These are phyloP conservation scores for Pocillopora meandrina DNA, from an alignment of 92 coral and sea anemone genomes.

Conservation along the genomic window DNA sequence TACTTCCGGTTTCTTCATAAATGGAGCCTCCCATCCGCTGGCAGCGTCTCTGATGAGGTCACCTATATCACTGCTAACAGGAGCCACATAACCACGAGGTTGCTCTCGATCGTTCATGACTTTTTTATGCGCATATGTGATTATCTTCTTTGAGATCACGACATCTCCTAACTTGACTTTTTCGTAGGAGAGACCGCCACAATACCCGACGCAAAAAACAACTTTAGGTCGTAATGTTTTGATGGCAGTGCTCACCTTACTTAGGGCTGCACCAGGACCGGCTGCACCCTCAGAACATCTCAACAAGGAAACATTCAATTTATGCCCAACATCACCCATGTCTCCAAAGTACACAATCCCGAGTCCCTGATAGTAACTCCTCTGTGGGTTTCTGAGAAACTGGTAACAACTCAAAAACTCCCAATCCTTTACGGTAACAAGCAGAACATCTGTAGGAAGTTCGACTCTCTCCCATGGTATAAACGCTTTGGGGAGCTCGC, in stretches of 20 bases:
- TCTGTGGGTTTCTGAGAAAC: background rate
- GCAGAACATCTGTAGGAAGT: conserved; percentile 36
- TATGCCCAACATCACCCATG: conserved; percentile 16
- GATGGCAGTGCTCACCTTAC: conserved; percentile 28
- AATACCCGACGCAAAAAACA: conserved; percentile 40
- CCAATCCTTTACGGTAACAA: conserved; percentile 40
- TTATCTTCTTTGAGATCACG: conserved; percentile 39
- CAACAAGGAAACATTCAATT: conserved; percentile 40
- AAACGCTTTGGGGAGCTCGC: background rate
- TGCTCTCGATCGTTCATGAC: conserved; percentile 17
- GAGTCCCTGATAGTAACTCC: background rate
- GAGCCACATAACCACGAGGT: conserved; percentile 11
- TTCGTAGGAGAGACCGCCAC: conserved; percentile 26
- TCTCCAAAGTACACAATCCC: conserved; percentile 40
- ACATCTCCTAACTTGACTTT: conserved; percentile 57
- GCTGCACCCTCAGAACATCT: conserved; percentile 28
- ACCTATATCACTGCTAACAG: conserved; percentile 35
- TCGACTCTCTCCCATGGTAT: conserved; percentile 1
- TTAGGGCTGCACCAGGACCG: conserved; percentile 29
- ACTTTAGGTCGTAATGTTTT: conserved; percentile 39
- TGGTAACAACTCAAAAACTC: conserved; percentile 33
- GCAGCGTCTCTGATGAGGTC: conserved; percentile 35
- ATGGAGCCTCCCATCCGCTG: conserved; percentile 43
- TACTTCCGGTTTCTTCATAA: conserved; percentile 5
- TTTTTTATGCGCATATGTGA: conserved; percentile 26